phyloP scores from a whole-genome alignment of 2,113 vertebrate genomes.

The Melanocharis versteri region DNA sequence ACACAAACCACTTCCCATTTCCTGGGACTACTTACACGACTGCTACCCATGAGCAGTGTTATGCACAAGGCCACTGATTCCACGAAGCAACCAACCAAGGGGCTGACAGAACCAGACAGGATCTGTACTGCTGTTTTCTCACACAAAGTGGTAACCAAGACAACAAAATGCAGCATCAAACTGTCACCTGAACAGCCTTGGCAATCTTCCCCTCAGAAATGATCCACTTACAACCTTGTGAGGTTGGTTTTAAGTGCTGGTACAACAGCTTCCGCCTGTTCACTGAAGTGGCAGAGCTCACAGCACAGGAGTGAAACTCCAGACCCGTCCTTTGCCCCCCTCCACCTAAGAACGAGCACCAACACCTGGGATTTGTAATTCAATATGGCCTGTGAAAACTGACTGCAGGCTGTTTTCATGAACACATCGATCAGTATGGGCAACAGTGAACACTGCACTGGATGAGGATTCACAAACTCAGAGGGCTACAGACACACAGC shows the following conservation, averaged over 20 bases:
- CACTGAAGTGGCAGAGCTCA: background rate
- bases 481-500: background rate
- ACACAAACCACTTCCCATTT: background rate
- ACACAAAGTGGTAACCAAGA: background rate
- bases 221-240: rapidly evolving
- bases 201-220: background rate
- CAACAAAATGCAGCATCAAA: background rate
- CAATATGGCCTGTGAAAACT: rapidly evolving
- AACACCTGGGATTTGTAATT: background rate
- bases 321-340: background rate
- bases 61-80: background rate
- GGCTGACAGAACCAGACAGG: background rate
- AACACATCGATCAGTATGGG: background rate
- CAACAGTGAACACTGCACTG: background rate
- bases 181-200: background rate
- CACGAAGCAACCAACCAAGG: background rate
- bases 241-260: background rate
- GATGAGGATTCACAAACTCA: background rate
- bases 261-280: background rate
- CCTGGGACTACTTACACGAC: rapidly evolving
- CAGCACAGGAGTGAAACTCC: background rate
- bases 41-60: rapidly evolving
- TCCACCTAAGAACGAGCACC: background rate
- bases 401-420: background rate
- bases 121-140: background rate